Conservation (phyloP, 2,888 invertebrate genomes). For the Pandemis corylana region DNA sequence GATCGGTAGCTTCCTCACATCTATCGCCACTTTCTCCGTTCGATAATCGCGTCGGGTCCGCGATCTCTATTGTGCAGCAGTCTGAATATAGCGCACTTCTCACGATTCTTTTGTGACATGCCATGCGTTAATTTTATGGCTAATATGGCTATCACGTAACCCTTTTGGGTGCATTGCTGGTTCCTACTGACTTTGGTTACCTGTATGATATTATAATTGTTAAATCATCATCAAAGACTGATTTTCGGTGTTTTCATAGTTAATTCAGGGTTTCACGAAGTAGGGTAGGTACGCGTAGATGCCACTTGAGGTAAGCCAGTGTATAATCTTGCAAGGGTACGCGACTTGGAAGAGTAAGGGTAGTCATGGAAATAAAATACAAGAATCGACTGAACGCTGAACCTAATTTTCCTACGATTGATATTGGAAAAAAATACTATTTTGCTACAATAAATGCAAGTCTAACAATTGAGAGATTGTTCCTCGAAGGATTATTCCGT, state of each 20-base stretch:
- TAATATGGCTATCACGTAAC: constrained; percentile 23
- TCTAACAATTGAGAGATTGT: too few species aligned
- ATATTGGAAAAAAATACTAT: too few species aligned
- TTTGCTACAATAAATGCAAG: too few species aligned
- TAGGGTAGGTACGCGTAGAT: background rate
- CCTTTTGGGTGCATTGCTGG: constrained; percentile 20
- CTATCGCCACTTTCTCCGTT: constrained; percentile 66
- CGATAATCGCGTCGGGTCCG: constrained; percentile 52
- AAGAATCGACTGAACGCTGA: too few species aligned
- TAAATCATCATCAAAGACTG: background rate
- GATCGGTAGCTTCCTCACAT: constrained; percentile 67
- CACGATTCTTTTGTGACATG: constrained; percentile 45
- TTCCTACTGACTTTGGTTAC: background rate
- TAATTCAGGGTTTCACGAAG: background rate
- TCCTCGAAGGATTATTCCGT: too few species aligned
- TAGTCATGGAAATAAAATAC: too few species aligned
- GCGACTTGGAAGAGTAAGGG: too few species aligned
- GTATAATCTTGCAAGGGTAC: too few species aligned
- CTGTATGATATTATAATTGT: background rate
- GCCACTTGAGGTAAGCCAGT: too few species aligned
- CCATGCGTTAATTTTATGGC: constrained; percentile 32
- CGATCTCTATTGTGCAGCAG: constrained; percentile 55
- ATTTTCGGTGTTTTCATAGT: background rate
- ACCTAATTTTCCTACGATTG: too few species aligned
- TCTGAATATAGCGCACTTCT: constrained; percentile 27